phyloP scores from a whole-genome alignment of 1,140 invertebrate genomes.

The Phymastichus coffea region DNA sequence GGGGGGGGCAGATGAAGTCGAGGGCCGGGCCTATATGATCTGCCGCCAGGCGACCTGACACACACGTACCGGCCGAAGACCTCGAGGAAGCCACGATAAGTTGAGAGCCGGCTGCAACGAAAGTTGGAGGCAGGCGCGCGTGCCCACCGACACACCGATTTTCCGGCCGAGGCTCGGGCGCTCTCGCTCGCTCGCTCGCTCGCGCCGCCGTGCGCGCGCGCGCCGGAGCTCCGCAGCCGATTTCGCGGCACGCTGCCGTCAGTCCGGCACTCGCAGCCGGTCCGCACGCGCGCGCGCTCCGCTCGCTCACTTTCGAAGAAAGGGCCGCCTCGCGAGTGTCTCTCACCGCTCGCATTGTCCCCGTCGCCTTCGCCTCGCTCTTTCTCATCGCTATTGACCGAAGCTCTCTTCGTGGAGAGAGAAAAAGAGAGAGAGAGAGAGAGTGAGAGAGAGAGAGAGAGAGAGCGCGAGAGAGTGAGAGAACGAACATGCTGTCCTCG shows the following conservation, averaged over 20 bases:
- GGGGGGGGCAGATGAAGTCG: no score
- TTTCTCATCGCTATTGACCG: no score
- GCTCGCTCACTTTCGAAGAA: background rate
- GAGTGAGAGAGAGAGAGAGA: background rate
- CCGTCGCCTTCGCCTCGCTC: no score
- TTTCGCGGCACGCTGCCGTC: conserved; percentile 24
- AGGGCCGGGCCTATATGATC: no score
- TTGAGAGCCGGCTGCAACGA: background rate
- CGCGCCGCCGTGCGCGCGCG: conserved; percentile 19
- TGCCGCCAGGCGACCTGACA: no score
- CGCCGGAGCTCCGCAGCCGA: conserved; percentile 28
- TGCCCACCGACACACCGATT: conserved; percentile 23
- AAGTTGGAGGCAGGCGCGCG: conserved; percentile 1
- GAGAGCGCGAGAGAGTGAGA: no score
- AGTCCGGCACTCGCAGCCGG: conserved; percentile 43
- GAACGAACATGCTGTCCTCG: no score
- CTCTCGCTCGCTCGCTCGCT: conserved; percentile 29
- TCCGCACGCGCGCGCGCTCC: conserved; percentile 33
- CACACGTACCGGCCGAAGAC: no score
- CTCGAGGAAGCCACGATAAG: no score
- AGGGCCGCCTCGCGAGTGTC: background rate
- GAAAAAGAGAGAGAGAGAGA: background rate
- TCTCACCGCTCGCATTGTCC: background rate
- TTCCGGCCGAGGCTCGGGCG: conserved; percentile 16
- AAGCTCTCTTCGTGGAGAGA: no score